Evolutionary conservation across 2,888 invertebrate species (phyloP).

Genomic region (Drosophila formosana): DNA sequence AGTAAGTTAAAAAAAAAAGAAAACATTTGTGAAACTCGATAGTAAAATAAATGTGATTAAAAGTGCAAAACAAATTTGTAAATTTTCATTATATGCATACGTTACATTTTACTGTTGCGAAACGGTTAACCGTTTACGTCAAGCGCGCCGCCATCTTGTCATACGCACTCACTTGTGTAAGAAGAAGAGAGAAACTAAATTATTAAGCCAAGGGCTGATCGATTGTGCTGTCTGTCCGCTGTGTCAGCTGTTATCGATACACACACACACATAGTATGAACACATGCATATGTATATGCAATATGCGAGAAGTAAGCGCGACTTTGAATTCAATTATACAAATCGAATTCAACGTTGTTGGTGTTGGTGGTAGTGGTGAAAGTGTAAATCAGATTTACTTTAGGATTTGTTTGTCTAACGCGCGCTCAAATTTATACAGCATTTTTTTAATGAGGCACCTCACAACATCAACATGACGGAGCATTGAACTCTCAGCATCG

Average conservation of each 20-base stretch:
- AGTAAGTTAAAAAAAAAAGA: slow-evolving; percentile 60
- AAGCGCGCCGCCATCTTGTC: slow-evolving; percentile 17
- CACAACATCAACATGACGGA: slow-evolving; percentile 6
- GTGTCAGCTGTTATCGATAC: slow-evolving; percentile 3
- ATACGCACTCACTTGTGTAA: background rate
- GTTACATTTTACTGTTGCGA: background rate
- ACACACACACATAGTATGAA: slow-evolving; percentile 7
- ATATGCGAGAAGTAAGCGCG: slow-evolving; percentile 40
- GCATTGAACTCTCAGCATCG: slow-evolving; percentile 24
- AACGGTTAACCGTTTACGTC: slow-evolving; percentile 21
- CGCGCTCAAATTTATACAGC: slow-evolving; percentile 39
- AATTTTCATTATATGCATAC: background rate
- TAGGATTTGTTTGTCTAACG: slow-evolving; percentile 23
- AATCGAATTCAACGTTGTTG: background rate
- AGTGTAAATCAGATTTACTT: slow-evolving; percentile 48
- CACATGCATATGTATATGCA: slow-evolving; percentile 1
- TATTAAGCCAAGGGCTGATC: slow-evolving; percentile 15
- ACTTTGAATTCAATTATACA: slow-evolving; percentile 19
- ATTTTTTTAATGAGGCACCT: slow-evolving; percentile 13
- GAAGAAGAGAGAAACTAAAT: slow-evolving; percentile 9
- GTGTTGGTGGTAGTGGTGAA: slow-evolving; percentile 7
- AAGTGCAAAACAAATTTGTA: background rate
- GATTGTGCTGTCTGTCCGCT: slow-evolving; percentile 36
- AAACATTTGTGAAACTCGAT: background rate
- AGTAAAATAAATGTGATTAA: background rate